Evolutionary conservation across 2,113 vertebrate species (phyloP).

Genomic region (Ameiurus melas): DNA sequence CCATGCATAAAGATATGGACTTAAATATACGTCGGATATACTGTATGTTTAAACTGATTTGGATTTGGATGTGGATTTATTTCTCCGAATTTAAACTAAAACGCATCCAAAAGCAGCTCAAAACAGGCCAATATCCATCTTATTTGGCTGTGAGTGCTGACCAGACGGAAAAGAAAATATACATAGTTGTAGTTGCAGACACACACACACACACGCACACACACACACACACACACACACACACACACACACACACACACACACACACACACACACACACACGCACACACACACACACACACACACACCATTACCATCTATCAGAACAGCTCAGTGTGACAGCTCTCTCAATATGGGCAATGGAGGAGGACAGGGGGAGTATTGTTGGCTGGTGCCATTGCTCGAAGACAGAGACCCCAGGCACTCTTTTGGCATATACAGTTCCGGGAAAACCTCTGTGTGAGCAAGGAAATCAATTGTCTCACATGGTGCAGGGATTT

Average conservation of each 20-base stretch:
- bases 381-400: constrained; percentile 28
- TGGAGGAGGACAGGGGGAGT: constrained; percentile 62
- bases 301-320: constrained; percentile 58
- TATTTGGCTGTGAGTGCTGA: constrained; percentile 37
- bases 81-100: background rate
- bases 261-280: background rate
- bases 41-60: background rate
- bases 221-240: constrained; percentile 7
- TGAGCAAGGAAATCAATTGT: constrained; percentile 58
- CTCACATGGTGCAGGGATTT: constrained; percentile 60
- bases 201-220: constrained; percentile 25
- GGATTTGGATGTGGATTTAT: background rate
- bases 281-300: background rate
- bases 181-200: background rate
- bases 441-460: constrained; percentile 50
- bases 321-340: constrained; percentile 61
- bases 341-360: constrained; percentile 66
- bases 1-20: background rate
- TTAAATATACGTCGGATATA: background rate
- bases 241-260: background rate
- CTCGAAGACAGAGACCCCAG: constrained; percentile 7
- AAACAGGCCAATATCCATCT: background rate
- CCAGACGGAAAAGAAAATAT: constrained; percentile 25
- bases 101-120: background rate
- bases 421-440: constrained; percentile 30